Conservation (phyloP, 2,888 invertebrate species). For the Schizaphis graminum region DNA sequence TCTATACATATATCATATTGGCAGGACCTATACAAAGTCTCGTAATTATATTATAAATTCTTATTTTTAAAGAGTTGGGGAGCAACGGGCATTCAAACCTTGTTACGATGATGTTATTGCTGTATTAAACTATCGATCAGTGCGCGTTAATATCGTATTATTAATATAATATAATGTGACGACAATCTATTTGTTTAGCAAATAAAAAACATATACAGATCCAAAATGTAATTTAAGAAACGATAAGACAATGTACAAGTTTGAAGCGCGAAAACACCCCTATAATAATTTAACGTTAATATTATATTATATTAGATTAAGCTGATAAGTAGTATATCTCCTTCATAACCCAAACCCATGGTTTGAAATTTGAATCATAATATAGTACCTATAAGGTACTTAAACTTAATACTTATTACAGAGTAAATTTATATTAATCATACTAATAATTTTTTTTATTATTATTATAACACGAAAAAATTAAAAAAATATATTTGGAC, state of each 20-base stretch:
- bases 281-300: neutral
- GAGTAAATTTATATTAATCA: neutral
- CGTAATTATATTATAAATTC: neutral
- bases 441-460: neutral
- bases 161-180: neutral
- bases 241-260: neutral
- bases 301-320: neutral
- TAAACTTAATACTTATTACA: neutral
- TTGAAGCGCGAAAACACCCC: neutral
- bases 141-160: neutral
- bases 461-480: neutral
- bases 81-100: neutral
- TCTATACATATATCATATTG: neutral
- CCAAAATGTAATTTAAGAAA: neutral
- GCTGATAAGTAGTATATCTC: too few species aligned
- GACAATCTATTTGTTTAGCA: neutral
- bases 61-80: neutral
- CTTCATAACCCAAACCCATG: too few species aligned
- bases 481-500: neutral
- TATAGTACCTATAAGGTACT: neutral
- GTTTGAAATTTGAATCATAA: neutral
- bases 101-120: neutral
- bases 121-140: neutral
- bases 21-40: neutral
- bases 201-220: neutral